Evolutionary conservation across 1,140 invertebrate species (phyloP), one percentile per base, ranked within the genome.

Genomic region (Drosophila novamexicana): DNA sequence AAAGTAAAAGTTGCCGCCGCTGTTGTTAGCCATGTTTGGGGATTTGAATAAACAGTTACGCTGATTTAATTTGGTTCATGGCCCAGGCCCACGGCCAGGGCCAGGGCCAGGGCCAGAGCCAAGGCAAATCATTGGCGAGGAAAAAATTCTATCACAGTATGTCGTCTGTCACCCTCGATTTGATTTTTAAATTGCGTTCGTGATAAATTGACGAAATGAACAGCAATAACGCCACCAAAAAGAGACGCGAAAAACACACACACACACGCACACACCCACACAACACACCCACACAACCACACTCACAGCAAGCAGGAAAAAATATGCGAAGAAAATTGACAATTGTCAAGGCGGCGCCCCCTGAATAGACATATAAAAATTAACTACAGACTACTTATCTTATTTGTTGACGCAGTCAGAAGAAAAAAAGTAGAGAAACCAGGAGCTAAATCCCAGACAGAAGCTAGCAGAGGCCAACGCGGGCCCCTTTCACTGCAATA

Each of bases 11-110:
- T 89, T 89, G 84, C 61, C 58, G 71, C 39, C 49, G 63, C 42
- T 61, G 75, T 78, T 81, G 71, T 78, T 78, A 75, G 75, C 75
- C 76, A 81, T 82, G 77, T 82, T 82, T 82, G 84, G 82, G 80
- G 86, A 86, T 90, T 89, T 88, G 91, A 90, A 91, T 91, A 91
- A 91, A 91, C 90, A 91, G 90, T 90, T 90, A 90, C 90, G 90
- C 86, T 91, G 90, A 91, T 91, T 91, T 91, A 91, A 91, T 91
- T 91, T 91, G 72, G 68, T 59, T 42, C 66, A 29, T 5, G 45
- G 22, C 49, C 61, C 18, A 29, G 36, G 52, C 52, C 63, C 52
- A 16, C 4, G 40, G n/a, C 2, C 29, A 18, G 32, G n/a, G 22
- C 32, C 32, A 32, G 7, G n/a, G 50, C 45, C 49, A 49, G 7